A percentile compares a stretch with the other conserved stretches of the same genome.
Evolutionary conservation across 2,797 vertebrate genomes (phyloP).

Genomic region (Xenops minutus): DNA sequence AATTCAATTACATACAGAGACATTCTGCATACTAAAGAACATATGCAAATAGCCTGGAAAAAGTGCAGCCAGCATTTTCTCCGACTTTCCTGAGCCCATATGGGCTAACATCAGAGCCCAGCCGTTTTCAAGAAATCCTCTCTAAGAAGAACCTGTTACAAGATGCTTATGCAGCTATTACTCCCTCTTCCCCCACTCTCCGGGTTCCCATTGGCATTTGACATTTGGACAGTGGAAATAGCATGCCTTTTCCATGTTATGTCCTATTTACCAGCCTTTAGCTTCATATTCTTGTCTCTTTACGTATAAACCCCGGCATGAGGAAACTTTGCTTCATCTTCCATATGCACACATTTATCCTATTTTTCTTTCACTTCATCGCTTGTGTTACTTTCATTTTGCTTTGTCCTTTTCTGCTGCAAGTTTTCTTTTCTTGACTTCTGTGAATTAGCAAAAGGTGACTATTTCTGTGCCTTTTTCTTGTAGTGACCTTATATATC

Average conservation of each 20-base stretch:
- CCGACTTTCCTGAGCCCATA: slow-evolving; percentile 48
- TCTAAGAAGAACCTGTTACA: slow-evolving; percentile 42
- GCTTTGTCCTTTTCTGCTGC: not conserved
- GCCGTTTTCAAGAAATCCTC: slow-evolving; percentile 44
- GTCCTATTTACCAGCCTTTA: slow-evolving; percentile 23
- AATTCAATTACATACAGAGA: slow-evolving; percentile 81
- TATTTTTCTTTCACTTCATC: not conserved
- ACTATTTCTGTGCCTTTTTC: not conserved
- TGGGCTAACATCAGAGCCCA: slow-evolving; percentile 44
- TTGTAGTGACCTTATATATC: not conserved
- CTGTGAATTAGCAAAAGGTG: not conserved
- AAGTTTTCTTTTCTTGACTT: not conserved
- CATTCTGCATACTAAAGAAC: slow-evolving; percentile 78
- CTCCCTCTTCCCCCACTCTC: not conserved
- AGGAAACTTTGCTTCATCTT: not conserved
- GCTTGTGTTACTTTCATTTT: not conserved
- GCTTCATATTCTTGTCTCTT: not conserved
- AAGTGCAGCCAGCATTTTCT: slow-evolving; percentile 57
- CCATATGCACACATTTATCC: not conserved
- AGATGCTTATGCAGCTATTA: slow-evolving; percentile 28
- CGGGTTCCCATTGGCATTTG: slow-evolving; percentile 5
- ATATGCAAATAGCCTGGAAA: slow-evolving; percentile 69
- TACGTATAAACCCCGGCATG: not conserved
- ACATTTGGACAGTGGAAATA: slow-evolving; percentile 63
- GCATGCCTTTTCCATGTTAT: not conserved